Conservation (phyloP, 2,888 invertebrate genomes). For the Ceratothoa steindachneri region DNA sequence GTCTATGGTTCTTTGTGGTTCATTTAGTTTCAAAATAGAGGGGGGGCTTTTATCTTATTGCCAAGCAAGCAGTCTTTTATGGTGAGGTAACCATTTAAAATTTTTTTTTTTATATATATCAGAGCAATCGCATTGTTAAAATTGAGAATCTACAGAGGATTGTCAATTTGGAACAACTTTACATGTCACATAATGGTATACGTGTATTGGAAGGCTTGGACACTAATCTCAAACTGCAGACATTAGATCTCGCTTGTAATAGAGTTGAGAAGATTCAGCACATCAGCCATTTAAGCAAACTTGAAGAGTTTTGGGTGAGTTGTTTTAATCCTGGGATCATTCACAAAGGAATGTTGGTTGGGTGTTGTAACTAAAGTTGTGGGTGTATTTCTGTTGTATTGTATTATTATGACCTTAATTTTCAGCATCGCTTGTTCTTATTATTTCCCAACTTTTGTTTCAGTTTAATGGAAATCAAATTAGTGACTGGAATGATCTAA, state of each 20-base stretch:
- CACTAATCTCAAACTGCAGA: conserved; percentile 67
- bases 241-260: conserved; percentile 86
- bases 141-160: conserved; percentile 79
- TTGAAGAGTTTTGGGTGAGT: conserved; percentile 93
- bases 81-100: too few relatives aligned
- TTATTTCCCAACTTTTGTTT: conserved; percentile 44
- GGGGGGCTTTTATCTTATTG: not conserved
- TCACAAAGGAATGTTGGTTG: too few relatives aligned
- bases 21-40: too few relatives aligned
- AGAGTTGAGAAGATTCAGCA: conserved; percentile 74
- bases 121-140: conserved; percentile 78
- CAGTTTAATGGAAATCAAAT: conserved; percentile 89
- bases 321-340: not conserved
- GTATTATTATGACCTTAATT: too few relatives aligned
- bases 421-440: too few relatives aligned
- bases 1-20: too few relatives aligned
- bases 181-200: conserved; percentile 90
- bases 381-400: too few relatives aligned
- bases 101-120: too few relatives aligned
- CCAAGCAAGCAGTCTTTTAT: not conserved
- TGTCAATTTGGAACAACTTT: conserved; percentile 74
- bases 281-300: conserved; percentile 66
- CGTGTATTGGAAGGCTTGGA: conserved; percentile 70
- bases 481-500: conserved; percentile 76
- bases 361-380: too few relatives aligned